phyloP scores from a whole-genome alignment of 2,888 invertebrate species.

The Seira ritae region DNA sequence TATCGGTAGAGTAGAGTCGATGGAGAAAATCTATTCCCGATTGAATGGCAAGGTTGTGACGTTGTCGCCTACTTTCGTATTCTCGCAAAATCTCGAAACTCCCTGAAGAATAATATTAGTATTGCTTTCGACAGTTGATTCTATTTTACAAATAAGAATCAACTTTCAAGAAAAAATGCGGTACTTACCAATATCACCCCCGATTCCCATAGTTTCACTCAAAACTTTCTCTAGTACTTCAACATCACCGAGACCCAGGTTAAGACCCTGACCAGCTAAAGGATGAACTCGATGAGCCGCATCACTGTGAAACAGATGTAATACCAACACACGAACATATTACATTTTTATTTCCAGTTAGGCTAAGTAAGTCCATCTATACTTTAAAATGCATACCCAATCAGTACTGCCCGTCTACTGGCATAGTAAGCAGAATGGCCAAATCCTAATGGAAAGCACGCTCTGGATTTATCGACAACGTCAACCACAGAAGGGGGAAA shows the following conservation, averaged over 20 bases:
- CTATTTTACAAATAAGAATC: background rate
- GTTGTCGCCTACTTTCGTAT: constrained; percentile 90
- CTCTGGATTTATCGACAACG: constrained; percentile 80
- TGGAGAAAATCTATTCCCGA: constrained; percentile 91
- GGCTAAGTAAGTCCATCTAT: too few species aligned
- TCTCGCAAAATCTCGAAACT: constrained; percentile 83
- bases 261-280: constrained; percentile 97
- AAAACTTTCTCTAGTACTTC: constrained; percentile 83
- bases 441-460: constrained; percentile 94
- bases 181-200: constrained; percentile 82
- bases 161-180: background rate
- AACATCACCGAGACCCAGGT: constrained; percentile 97
- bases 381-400: constrained; percentile 93
- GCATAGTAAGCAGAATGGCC: constrained; percentile 93
- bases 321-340: too few species aligned
- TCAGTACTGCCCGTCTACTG: constrained; percentile 86
- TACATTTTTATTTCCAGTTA: too few species aligned
- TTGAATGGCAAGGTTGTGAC: constrained; percentile 93
- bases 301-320: constrained; percentile 79
- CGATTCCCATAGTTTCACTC: constrained; percentile 83
- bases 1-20: constrained; percentile 83
- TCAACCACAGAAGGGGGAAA: constrained; percentile 69
- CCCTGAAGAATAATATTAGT: constrained; percentile 77
- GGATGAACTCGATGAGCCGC: constrained; percentile 96
- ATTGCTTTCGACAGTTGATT: background rate